phyloP scores from a whole-genome alignment of 2,888 invertebrate species.

The Ophraella communa region DNA sequence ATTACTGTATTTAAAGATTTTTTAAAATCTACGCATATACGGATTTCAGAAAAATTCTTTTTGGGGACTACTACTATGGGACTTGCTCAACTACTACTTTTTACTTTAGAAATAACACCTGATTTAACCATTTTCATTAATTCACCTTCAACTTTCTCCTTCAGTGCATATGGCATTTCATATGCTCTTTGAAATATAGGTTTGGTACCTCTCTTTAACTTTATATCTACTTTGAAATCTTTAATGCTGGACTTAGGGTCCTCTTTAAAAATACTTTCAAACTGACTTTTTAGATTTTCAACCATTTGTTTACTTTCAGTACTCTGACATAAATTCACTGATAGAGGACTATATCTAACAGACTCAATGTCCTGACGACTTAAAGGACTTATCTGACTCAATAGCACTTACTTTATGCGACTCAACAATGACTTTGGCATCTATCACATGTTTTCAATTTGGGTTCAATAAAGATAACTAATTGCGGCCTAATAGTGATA shows the following conservation, averaged over 20 bases:
- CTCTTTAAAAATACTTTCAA: slow-evolving; percentile 1
- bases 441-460: not conserved
- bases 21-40: too few species aligned
- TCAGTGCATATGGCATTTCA: slow-evolving; percentile 37
- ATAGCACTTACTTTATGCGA: too few species aligned
- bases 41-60: too few species aligned
- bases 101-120: too few species aligned
- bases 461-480: not conserved
- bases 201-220: not conserved
- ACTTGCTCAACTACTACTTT: too few species aligned
- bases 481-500: slow-evolving; percentile 7
- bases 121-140: slow-evolving; percentile 28
- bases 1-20: too few species aligned
- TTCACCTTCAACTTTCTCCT: slow-evolving; percentile 37
- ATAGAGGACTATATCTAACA: too few species aligned
- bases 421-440: not conserved
- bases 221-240: slow-evolving; percentile 11
- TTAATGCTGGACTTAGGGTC: slow-evolving; percentile 1
- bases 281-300: not conserved
- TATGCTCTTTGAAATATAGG: slow-evolving; percentile 24
- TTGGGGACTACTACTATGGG: too few species aligned
- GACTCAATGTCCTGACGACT: too few species aligned
- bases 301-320: not conserved
- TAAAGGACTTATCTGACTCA: too few species aligned
- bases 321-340: not conserved